phyloP scores from a whole-genome alignment of 2,888 invertebrate genomes.

The Chrysotoxum bicinctum region DNA sequence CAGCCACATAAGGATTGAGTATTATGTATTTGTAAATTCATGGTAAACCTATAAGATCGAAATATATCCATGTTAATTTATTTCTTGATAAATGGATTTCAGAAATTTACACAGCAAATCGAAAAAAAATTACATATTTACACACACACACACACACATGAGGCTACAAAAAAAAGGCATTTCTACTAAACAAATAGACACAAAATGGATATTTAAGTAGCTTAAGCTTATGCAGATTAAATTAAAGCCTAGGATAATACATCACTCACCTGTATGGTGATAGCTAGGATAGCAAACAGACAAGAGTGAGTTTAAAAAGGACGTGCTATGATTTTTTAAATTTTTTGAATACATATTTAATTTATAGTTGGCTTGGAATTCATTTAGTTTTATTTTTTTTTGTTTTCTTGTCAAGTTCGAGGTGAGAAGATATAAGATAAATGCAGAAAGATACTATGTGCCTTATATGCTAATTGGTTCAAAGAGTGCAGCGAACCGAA shows the following conservation, averaged over 20 bases:
- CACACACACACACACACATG: background rate
- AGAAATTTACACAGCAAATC: too few species aligned
- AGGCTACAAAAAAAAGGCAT: background rate
- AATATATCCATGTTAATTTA: too few species aligned
- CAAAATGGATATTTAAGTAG: background rate
- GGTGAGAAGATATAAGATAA: conserved; percentile 28
- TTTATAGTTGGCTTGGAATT: background rate
- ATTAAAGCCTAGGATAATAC: background rate
- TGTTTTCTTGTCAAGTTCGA: conserved; percentile 26
- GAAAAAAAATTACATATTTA: too few species aligned
- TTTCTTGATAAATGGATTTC: too few species aligned
- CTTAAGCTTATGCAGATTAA: background rate
- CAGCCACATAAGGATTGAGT: too few species aligned
- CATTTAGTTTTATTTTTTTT: background rate
- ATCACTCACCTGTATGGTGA: conserved; percentile 33
- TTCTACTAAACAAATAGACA: background rate
- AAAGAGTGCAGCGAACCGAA: conserved; percentile 58
- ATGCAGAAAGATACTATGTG: background rate
- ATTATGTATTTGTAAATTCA: too few species aligned
- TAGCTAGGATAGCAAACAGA: conserved; percentile 16
- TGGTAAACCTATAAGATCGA: too few species aligned
- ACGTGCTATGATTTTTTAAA: conserved; percentile 53
- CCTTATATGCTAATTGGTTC: conserved; percentile 56
- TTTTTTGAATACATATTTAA: background rate
- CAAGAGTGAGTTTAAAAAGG: conserved; percentile 14